phyloP scores from a whole-genome alignment of 1,140 invertebrate genomes.

The Monomorium pharaonis region DNA sequence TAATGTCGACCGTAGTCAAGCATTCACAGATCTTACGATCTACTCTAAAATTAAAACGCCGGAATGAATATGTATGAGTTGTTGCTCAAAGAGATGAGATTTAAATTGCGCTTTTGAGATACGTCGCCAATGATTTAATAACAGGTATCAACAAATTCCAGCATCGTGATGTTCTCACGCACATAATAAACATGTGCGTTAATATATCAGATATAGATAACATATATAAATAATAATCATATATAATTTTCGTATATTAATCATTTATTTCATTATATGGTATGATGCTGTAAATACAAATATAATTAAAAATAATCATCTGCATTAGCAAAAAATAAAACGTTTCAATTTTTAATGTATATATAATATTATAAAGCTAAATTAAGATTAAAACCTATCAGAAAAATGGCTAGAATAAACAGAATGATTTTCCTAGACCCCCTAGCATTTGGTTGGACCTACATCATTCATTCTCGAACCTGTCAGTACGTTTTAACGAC shows the following conservation, averaged over 20 bases:
- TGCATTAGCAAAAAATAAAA: background rate
- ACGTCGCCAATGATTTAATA: conserved; percentile 50
- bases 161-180: conserved; percentile 31
- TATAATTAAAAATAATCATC: conserved; percentile 9
- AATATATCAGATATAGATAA: conserved; percentile 1
- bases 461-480: conserved; percentile 20
- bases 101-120: conserved; percentile 44
- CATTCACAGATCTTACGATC: conserved; percentile 49
- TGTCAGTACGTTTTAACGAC: conserved; percentile 62
- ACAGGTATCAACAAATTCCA: conserved; percentile 40
- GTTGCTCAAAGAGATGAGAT: conserved; percentile 49
- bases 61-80: conserved; percentile 50
- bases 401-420: conserved; percentile 2
- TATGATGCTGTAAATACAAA: background rate
- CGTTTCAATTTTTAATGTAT: conserved; percentile 5
- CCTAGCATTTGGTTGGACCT: background rate
- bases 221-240: background rate
- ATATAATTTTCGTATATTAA: conserved; percentile 38
- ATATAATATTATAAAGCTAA: background rate
- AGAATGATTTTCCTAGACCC: background rate
- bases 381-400: background rate
- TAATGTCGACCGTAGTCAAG: conserved; percentile 19
- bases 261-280: background rate
- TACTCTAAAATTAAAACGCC: conserved; percentile 48
- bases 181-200: background rate